Evolutionary conservation across 1,140 invertebrate species (phyloP).

Genomic region (Archivesica marissinica): DNA sequence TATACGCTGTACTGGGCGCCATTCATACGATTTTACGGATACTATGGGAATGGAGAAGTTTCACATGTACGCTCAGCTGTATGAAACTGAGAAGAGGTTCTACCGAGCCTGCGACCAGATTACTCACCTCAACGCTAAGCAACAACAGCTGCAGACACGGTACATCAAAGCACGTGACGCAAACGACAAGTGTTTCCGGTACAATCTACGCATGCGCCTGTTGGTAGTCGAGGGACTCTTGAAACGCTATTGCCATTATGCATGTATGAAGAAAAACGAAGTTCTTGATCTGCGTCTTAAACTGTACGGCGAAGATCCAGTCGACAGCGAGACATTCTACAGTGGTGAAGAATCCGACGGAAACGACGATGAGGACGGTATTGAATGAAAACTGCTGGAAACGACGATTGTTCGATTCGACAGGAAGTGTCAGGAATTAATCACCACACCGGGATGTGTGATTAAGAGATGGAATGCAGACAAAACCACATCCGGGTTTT

Average conservation of each 20-base stretch:
- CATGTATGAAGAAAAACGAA: slow-evolving; percentile 43
- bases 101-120: slow-evolving; percentile 30
- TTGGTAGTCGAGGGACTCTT: slow-evolving; percentile 31
- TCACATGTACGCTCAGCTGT: slow-evolving; percentile 21
- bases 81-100: slow-evolving; percentile 35
- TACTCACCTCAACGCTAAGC: slow-evolving; percentile 19
- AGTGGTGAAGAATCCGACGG: not conserved
- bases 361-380: not conserved
- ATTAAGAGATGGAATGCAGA: not conserved
- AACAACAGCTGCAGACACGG: not conserved
- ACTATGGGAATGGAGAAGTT: slow-evolving; percentile 38
- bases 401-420: not conserved
- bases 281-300: slow-evolving; percentile 40
- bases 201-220: slow-evolving; percentile 51
- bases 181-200: slow-evolving; percentile 37
- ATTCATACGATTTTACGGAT: too few species aligned
- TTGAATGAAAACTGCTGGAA: not conserved
- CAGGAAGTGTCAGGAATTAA: not conserved
- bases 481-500: not conserved
- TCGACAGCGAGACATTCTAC: slow-evolving; percentile 32
- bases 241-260: slow-evolving; percentile 43
- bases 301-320: slow-evolving; percentile 38
- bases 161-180: not conserved
- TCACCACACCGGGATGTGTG: not conserved
- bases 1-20: too few species aligned